phyloP scores from a whole-genome alignment of 2,797 vertebrate genomes.

The Sciaenops ocellatus region DNA sequence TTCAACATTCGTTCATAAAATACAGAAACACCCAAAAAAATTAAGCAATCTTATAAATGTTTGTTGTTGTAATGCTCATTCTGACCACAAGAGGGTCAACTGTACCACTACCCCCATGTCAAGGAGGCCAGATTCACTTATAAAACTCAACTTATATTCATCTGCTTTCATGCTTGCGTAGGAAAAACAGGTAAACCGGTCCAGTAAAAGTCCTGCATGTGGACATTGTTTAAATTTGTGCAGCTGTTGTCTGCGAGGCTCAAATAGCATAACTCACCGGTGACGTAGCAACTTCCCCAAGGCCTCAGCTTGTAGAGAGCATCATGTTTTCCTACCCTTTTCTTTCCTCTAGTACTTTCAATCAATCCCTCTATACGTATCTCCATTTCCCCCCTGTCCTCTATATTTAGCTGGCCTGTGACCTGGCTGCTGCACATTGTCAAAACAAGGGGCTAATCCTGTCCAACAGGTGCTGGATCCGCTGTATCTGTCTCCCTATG shows the following conservation, averaged over 20 bases:
- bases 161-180: too few relatives aligned
- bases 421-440: constrained; percentile 49
- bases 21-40: too few relatives aligned
- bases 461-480: constrained; percentile 66
- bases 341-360: constrained; percentile 2
- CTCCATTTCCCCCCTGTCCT: background rate
- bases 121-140: too few relatives aligned
- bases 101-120: too few relatives aligned
- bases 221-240: background rate
- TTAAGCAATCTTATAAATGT: too few relatives aligned
- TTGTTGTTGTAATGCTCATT: too few relatives aligned
- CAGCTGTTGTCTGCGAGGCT: constrained; percentile 51
- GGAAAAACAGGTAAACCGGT: background rate
- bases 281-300: background rate
- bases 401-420: constrained; percentile 64
- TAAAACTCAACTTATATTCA: too few relatives aligned
- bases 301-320: background rate
- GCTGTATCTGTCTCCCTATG: background rate
- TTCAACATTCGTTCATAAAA: too few relatives aligned
- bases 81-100: too few relatives aligned
- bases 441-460: constrained; percentile 68
- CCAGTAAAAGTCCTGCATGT: background rate
- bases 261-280: constrained; percentile 20
- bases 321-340: constrained; percentile 7
- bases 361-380: background rate